Base-by-base conservation (phyloP, 1,140 invertebrate genomes). In the Zaprionus lachaisei region DNA sequence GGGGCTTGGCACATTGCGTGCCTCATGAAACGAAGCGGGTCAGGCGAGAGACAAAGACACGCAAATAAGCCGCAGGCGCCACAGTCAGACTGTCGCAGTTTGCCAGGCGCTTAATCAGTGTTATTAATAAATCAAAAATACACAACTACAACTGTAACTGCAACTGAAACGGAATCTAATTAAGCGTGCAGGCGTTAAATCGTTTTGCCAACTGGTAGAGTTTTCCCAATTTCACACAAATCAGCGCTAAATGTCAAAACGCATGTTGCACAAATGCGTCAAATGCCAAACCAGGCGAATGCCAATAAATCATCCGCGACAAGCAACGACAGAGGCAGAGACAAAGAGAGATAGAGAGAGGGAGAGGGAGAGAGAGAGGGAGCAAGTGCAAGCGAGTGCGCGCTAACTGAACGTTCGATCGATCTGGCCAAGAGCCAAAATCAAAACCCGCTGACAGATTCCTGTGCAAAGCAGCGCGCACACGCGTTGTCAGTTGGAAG, bases 251-350 rank as follows among this genome's bases (percentile, higher is more conserved):
- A 90, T 90, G 85, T 90, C 85, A 90, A 90, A 90, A 90, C 79
- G 86, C 85, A 91, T 90, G 85, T 91, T 90, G 86, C 85, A 89
- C 85, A 89, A 90, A 89, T 90, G 79, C 85, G 81, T 90, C 81
- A 89, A 90, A 90, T 90, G 84, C 84, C 85, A 82, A 77, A 90
- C 79, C 80, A 67, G 73, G 77, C 80, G 64, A 91, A 64, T 51
- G 71, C 44, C 86, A 90, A 90, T 90, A 90, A 90, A 90, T 90
- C 85, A 90, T 90, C 79, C 67, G 58, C 54, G 54, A 47, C 74
- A 56, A 37, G 51, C 11, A 47, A 17, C 3, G 15, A 31, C 49
- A 37, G 28, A 17, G 41, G 17, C 28, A 54, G 41, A 24, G n/a
- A n/a, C 44, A 11, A 2, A 34, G 2, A 11, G 28, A 31, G 14